Conservation (phyloP, 53 echinoderm and acorn worm genomes). For the Apostichopus leukothele region DNA sequence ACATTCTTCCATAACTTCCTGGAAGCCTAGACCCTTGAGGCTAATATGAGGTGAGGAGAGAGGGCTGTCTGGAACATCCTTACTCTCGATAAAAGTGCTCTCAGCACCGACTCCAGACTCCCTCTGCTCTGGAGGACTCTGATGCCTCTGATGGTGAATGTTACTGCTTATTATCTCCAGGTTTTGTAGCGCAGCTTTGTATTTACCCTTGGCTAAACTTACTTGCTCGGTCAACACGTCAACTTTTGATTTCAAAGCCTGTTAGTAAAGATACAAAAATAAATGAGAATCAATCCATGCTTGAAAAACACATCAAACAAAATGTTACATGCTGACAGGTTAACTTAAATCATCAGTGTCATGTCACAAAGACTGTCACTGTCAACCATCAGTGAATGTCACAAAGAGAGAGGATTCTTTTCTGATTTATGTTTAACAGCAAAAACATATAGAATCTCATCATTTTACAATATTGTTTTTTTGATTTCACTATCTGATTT, state of each 20-base stretch:
- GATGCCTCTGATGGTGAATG: constrained; percentile 76
- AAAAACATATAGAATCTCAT: too few relatives aligned
- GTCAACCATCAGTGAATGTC: too few relatives aligned
- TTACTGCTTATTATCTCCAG: constrained; percentile 90
- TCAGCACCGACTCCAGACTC: constrained; percentile 89
- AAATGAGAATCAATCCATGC: too few relatives aligned
- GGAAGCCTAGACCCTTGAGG: constrained; percentile 53
- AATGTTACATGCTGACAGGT: too few relatives aligned
- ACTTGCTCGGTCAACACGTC: constrained; percentile 72
- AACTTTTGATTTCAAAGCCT: constrained; percentile 56
- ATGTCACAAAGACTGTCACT: too few relatives aligned
- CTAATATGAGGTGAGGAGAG: constrained; percentile 39
- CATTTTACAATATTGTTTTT: too few relatives aligned
- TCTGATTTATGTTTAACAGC: too few relatives aligned
- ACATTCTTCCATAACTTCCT: constrained; percentile 30
- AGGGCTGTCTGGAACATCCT: constrained; percentile 17
- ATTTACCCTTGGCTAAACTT: constrained; percentile 62
- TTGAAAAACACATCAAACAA: too few relatives aligned
- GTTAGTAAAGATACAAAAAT: neutral
- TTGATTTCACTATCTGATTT: too few relatives aligned
- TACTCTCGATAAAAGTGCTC: constrained; percentile 30
- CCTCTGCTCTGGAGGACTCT: constrained; percentile 68
- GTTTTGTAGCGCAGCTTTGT: constrained; percentile 84
- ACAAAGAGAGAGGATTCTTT: too few relatives aligned
- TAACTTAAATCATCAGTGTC: too few relatives aligned